A percentile compares a stretch with the other conserved stretches of the same genome.
Evolutionary conservation across 2,797 vertebrate species (phyloP).

Genomic region (Lepidocolaptes lacrymiger): DNA sequence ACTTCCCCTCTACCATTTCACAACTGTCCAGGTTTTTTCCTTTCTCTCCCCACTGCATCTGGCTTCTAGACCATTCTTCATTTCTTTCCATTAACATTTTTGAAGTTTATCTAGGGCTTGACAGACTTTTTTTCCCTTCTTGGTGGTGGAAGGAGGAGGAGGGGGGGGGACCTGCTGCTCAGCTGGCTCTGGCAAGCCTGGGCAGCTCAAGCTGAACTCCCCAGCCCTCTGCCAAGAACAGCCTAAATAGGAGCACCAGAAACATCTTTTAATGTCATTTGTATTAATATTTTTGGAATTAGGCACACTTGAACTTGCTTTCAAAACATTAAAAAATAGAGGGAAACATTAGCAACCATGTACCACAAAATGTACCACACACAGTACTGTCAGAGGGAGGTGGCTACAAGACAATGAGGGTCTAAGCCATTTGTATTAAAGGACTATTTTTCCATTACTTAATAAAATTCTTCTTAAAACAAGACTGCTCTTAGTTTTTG

Average conservation of each 20-base stretch:
- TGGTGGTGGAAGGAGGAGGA: background rate
- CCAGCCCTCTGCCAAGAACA: slow-evolving; percentile 47
- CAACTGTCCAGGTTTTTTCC: background rate
- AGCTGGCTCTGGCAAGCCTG: slow-evolving; percentile 48
- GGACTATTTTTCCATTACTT: background rate
- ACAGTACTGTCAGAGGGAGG: background rate
- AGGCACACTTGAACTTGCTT: background rate
- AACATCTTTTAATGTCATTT: slow-evolving; percentile 55
- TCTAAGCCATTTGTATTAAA: background rate
- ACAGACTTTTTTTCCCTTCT: background rate
- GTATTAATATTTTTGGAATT: slow-evolving; percentile 51
- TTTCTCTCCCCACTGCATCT: background rate
- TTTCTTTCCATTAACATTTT: slow-evolving; percentile 22
- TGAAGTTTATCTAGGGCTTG: background rate
- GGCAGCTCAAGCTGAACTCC: slow-evolving; percentile 49
- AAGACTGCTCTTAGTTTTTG: background rate
- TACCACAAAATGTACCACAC: background rate
- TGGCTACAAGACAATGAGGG: accelerated
- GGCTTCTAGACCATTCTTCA: background rate
- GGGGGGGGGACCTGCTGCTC: slow-evolving; percentile 8
- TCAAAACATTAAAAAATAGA: slow-evolving; percentile 13
- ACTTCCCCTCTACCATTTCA: background rate
- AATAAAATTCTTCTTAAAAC: background rate
- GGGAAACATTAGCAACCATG: background rate
- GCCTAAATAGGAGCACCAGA: slow-evolving; percentile 49